Evolutionary conservation across 1,140 invertebrate species (phyloP), one percentile per base, ranked within the genome.

Genomic region (Brachionus rubens): DNA sequence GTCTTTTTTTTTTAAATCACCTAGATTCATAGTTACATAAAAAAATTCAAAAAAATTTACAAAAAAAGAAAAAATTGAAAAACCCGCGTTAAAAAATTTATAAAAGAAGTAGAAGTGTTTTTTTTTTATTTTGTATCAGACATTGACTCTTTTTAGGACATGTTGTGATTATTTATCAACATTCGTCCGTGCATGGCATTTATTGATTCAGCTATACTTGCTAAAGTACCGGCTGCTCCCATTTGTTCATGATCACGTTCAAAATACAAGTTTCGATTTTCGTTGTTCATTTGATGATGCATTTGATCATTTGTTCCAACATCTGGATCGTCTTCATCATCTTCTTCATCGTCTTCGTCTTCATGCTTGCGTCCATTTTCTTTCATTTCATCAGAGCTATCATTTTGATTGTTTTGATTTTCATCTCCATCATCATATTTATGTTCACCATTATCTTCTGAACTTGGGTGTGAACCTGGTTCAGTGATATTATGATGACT

Each of bases 171-270:
- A 24, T 65, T 65, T 19, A 65, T 46, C 59, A 65, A 43, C n/a
- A 65, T 43, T 14, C 59, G 36, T 3, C 40, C 30, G 28, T 59
- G 54, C 30, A 59, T 59, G 30, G 28, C 59, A 43, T 72, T 72
- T 9, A 72, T 30, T 19, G 68, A 72, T 3, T 72, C 68, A 40
- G 68, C 68, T 50, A 72, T 72, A 33, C 68, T 72, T 12, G 68
- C 68, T 21, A 72, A 19, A 21, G 68, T 72, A 26, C 68, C 68
- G 16, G 68, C 68, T 1, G 68, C 68, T 10, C 68, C 68, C 19
- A 72, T 48, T 21, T 72, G 68, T 28, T 72, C 68, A 54, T 72
- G 43, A 72, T 72, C 68, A 1, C 68, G 43, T 33, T 72, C 46
- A 41, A 50, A 50, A 46, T 40, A 54, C 21, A 50, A n/a, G 28